Base-by-base conservation (phyloP, 2,797 vertebrate genomes). In the Choloepus didactylus region DNA sequence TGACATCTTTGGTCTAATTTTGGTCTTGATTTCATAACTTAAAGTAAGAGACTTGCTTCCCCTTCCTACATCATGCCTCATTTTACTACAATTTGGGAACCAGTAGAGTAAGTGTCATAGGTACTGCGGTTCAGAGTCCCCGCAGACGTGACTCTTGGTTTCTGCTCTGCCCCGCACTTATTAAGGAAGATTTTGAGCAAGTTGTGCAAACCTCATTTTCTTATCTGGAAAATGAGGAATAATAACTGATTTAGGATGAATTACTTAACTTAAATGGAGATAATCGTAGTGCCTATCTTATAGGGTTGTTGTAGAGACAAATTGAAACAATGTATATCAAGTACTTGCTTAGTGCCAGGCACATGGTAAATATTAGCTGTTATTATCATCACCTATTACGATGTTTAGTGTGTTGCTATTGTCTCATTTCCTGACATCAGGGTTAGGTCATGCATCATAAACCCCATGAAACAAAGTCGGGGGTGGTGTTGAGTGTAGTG, bases 181-280 rank as follows among this genome's bases (percentile, higher is more conserved):
- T 2, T 51, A 19, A 89, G 35, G 62, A 46, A 77, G 9, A 69
- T n/a, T 21, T 31, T 69, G 29, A 86, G 25, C 29, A 82, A 49
- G 79, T 60, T 59, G 38, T 86, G 10, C 16, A 56, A 54, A 89
- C 27, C 19, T 67, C 35, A 46, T 23, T 67, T 81, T 93, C 59
- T 49, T 89, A 66, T 59, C 18, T 56, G 41, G 64, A 76, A 88
- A 93, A 82, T 93, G 77, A 83, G 41, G n/a, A 76, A 38, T 67
- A 21, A 38, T 38, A 60, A 49, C 27, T 27, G 44, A 38, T 72
- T 56, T 38, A 77, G 11, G 62, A 19, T 62, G 54, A 38, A 41
- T 64, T 81, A 64, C 5, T 60, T 51, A 75, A 16, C 27, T 6
- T 80, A 80, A 49, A 80, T 75, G 16, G 15, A 41, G 49, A 41